A percentile compares a stretch with the other conserved stretches of the same genome.
Conservation (phyloP, 2,797 vertebrate genomes). For the Pseudotriccus pelzelni region DNA sequence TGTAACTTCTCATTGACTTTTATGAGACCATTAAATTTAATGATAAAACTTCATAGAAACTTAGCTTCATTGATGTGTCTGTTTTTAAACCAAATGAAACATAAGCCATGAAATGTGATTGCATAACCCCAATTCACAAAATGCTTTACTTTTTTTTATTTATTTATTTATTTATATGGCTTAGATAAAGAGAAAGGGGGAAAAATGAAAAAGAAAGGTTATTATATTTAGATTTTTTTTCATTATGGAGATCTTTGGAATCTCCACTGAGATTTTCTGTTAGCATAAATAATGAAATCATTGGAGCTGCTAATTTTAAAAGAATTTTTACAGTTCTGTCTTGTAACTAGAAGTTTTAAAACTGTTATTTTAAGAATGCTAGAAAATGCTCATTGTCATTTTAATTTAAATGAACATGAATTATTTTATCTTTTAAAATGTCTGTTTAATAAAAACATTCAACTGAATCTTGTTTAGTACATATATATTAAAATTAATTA, state of each 20-base stretch:
- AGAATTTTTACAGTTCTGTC: neutral
- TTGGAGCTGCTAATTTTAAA: neutral
- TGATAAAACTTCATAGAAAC: conserved; percentile 6
- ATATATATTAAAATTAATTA: conserved; percentile 29
- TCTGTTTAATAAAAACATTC: conserved; percentile 23
- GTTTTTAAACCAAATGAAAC: conserved; percentile 9
- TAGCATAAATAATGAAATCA: neutral
- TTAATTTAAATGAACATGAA: conserved; percentile 37
- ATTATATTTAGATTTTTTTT: neutral
- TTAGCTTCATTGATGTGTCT: neutral
- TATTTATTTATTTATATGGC: neutral
- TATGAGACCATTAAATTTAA: conserved; percentile 1
- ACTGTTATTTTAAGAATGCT: neutral
- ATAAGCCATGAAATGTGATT: neutral
- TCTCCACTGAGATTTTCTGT: neutral
- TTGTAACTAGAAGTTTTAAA: neutral
- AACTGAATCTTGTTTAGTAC: conserved; percentile 46
- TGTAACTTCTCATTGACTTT: conserved; percentile 11
- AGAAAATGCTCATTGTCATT: conserved; percentile 1
- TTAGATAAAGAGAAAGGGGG: neutral
- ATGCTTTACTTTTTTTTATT: neutral
- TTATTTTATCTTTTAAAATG: conserved; percentile 44
- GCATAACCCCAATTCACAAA: neutral
- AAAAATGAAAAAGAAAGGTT: neutral
- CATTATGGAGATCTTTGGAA: neutral